These are phyloP conservation scores for Nesoenas mayeri DNA, from an alignment of 2,113 vertebrate species.

Conservation along the genomic window DNA sequence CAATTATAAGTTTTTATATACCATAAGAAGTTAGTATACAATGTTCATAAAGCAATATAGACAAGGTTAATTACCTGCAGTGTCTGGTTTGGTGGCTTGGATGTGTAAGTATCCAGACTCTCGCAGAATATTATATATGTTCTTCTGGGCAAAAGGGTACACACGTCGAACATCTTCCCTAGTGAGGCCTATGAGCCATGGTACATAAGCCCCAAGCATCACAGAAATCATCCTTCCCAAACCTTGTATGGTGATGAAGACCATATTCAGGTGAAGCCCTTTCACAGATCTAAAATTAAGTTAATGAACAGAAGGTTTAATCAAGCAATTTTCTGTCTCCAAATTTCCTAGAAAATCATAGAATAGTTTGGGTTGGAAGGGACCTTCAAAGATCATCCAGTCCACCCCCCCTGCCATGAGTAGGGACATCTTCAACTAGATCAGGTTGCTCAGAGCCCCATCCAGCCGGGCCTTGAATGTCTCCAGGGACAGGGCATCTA, in stretches of 20 bases:
- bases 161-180: constrained; percentile 77
- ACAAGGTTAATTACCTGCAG: constrained; percentile 74
- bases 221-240: constrained; percentile 60
- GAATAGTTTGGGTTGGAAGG: too few relatives aligned
- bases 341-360: neutral
- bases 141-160: constrained; percentile 84
- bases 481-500: too few relatives aligned
- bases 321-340: neutral
- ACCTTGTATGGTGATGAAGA: neutral
- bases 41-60: neutral
- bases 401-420: too few relatives aligned
- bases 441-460: too few relatives aligned
- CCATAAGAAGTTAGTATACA: neutral
- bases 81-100: constrained; percentile 90
- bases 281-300: constrained; percentile 77
- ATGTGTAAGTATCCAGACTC: constrained; percentile 87
- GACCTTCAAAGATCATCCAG: too few relatives aligned
- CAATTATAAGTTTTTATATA: neutral
- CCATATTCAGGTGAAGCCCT: constrained; percentile 84
- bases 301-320: neutral
- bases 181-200: constrained; percentile 84
- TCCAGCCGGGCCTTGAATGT: too few relatives aligned
- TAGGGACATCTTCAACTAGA: too few relatives aligned
- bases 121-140: constrained; percentile 69
- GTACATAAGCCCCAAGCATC: constrained; percentile 82